Conservation (phyloP, 2,797 vertebrate genomes). For the Onychomys leucogaster region DNA sequence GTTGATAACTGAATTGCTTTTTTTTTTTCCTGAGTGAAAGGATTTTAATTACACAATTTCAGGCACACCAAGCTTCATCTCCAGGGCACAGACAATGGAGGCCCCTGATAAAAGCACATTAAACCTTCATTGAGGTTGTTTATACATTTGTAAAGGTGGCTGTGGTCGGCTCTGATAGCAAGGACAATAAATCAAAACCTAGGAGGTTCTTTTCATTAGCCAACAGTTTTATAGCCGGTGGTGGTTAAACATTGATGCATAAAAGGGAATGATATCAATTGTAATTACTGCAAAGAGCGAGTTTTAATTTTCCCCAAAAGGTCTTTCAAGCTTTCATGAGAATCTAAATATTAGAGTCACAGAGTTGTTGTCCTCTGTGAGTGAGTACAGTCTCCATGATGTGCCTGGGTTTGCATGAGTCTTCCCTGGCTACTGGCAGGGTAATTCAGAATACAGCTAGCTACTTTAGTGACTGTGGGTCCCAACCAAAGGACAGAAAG, state of each 20-base stretch:
- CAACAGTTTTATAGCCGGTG: constrained; percentile 81
- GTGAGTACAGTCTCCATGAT: not conserved
- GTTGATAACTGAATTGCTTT: constrained; percentile 82
- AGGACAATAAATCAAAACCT: constrained; percentile 84
- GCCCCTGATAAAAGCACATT: constrained; percentile 78
- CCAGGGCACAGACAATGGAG: constrained; percentile 80
- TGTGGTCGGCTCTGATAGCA: constrained; percentile 79
- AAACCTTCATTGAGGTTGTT: constrained; percentile 81
- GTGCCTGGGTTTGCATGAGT: not conserved
- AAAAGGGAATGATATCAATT: constrained; percentile 81
- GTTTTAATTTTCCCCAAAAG: constrained; percentile 77
- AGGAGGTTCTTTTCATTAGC: constrained; percentile 83
- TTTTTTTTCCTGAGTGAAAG: constrained; percentile 85
- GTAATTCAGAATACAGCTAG: not conserved
- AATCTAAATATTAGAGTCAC: constrained; percentile 47
- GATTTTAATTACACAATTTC: constrained; percentile 88
- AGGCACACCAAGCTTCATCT: constrained; percentile 83
- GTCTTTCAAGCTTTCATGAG: constrained; percentile 66
- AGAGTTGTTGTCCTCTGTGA: not conserved
- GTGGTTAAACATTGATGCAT: constrained; percentile 78
- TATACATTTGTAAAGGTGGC: constrained; percentile 77
- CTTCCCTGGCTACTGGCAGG: not conserved
- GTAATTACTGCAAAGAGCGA: constrained; percentile 81
- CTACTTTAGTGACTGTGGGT: not conserved
- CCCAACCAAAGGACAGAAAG: not conserved